phyloP scores from a whole-genome alignment of 2,888 invertebrate species.

The Heteromyza rotundicornis region DNA sequence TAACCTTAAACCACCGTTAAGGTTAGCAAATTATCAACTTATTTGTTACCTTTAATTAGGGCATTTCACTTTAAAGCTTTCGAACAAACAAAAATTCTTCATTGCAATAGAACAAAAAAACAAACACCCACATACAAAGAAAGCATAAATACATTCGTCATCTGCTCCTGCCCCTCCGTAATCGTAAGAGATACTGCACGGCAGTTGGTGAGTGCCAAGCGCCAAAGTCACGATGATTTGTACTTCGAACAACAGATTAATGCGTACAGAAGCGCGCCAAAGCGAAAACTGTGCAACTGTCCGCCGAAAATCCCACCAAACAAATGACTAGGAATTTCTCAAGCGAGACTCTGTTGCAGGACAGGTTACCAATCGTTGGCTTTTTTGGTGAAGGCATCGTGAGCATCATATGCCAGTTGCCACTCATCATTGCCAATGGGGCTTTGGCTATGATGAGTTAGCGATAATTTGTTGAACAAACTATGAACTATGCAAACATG shows the following conservation, averaged over 20 bases:
- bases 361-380: no score
- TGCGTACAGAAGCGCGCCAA: not conserved
- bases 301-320: constrained; percentile 41
- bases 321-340: constrained; percentile 47
- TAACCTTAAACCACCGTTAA: no score
- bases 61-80: no score
- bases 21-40: no score
- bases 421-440: no score
- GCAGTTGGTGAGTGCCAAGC: not conserved
- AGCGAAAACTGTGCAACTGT: not conserved
- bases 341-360: constrained; percentile 1
- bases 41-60: no score
- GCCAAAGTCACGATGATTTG: not conserved
- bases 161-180: not conserved
- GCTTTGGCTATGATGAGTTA: not conserved
- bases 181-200: not conserved
- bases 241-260: not conserved
- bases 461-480: not conserved
- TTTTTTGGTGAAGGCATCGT: not conserved
- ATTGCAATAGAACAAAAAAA: no score
- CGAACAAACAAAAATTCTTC: no score
- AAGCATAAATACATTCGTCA: not conserved
- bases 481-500: not conserved
- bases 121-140: not conserved
- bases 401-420: not conserved